Evolutionary conservation across 2,888 invertebrate genomes (phyloP), one percentile per base, ranked within the genome.

Genomic region (Melikaiella ostensackeni): DNA sequence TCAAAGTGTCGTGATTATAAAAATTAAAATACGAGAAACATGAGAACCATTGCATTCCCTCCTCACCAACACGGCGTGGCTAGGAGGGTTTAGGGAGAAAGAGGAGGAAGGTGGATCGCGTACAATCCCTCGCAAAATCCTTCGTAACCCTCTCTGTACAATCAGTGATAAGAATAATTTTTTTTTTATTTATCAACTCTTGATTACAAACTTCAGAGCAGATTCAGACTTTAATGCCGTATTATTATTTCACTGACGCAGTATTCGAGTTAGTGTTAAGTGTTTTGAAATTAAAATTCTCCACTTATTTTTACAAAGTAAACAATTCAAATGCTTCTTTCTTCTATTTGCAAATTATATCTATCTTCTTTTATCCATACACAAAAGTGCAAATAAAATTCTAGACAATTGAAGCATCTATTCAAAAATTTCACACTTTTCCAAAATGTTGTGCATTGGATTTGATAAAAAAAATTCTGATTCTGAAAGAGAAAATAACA

Each of bases 11-110:
- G 59, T 55, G 55, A 61, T 73, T 74, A 79, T 81, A 85, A 84
- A 85, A 87, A 88, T 87, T 82, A 86, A 87, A 88, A 87, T 85
- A 84, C 83, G 81, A 81, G 84, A 87, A 88, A 89, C 85, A 90
- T 90, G 90, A 91, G 90, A 90, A 90, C 90, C 90, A 83, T 86
- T 86, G 87, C 79, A 83, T 80, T 77, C 81, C 81, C 80, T 85
- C 82, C 86, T 85, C 86, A 83, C 83, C 85, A 88, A 86, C 85
- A 87, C 88, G 83, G 90, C 89, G 89, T 89, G 85, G 86, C 87
- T 88, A 86, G 87, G 88, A 87, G 88, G 89, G 87, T 87, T 88
- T 87, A 87, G 88, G 89, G 88, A 86, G 88, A 86, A 85, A 85
- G 84, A 84, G 80, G 84, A 85, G 84, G 87, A 86, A 89, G 88